Conservation (phyloP, 2,113 vertebrate genomes). For the Gopherus flavomarginatus region DNA sequence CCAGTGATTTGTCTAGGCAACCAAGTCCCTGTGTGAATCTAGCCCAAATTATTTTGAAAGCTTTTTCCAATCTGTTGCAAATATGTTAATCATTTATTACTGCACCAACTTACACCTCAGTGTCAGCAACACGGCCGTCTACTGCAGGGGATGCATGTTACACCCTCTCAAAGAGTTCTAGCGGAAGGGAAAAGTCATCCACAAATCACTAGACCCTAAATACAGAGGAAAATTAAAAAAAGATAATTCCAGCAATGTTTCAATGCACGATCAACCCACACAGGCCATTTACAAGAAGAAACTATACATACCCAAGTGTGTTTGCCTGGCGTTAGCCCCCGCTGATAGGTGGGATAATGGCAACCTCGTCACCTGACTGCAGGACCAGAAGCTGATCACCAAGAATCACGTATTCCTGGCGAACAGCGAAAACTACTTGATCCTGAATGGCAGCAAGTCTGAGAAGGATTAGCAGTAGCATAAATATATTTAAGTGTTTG, state of each 20-base stretch:
- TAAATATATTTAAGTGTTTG: neutral
- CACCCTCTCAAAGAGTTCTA: neutral
- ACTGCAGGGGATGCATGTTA: neutral
- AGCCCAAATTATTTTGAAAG: neutral
- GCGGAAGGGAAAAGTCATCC: neutral
- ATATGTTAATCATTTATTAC: neutral
- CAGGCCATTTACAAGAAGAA: neutral
- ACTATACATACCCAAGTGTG: slow-evolving; percentile 46
- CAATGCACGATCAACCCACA: neutral
- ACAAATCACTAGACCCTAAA: neutral
- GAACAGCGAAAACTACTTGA: slow-evolving; percentile 91
- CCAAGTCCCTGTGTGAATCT: neutral
- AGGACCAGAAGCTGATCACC: slow-evolving; percentile 86
- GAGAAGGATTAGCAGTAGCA: neutral
- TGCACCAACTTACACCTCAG: neutral
- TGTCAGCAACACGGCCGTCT: neutral
- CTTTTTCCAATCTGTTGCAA: neutral
- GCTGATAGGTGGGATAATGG: slow-evolving; percentile 94
- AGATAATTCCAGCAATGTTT: neutral
- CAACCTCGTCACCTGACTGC: slow-evolving; percentile 91
- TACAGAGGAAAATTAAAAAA: neutral
- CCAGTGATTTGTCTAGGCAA: neutral
- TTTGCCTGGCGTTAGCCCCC: slow-evolving; percentile 83
- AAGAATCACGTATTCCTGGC: slow-evolving; percentile 90
- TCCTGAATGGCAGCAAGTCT: slow-evolving; percentile 83